Percentiles rank a stretch among this genome's conserved stretches.
phyloP scores from a whole-genome alignment of 1,140 invertebrate genomes.

The Oppia nitens region DNA sequence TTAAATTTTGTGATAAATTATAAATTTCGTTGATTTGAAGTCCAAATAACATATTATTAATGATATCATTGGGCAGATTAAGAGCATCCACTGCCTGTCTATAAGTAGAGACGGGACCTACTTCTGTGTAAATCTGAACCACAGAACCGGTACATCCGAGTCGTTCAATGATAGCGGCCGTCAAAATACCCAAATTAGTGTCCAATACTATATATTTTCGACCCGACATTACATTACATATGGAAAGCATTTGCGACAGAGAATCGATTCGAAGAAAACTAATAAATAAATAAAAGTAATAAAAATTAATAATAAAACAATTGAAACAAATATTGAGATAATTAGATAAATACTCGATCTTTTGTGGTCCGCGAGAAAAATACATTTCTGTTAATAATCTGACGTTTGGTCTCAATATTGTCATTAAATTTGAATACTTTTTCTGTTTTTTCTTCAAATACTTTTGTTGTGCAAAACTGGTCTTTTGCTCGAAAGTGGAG shows the following conservation, averaged over 20 bases:
- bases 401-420: constrained; percentile 45
- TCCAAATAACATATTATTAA: constrained; percentile 19
- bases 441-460: constrained; percentile 17
- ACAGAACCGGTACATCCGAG: constrained; percentile 43
- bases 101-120: constrained; percentile 8
- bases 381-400: constrained; percentile 56
- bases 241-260: constrained; percentile 64
- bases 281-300: constrained; percentile 15
- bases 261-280: constrained; percentile 58
- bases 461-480: constrained; percentile 17
- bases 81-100: constrained; percentile 44
- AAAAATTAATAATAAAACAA: constrained; percentile 8
- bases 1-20: background rate
- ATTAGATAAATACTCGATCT: constrained; percentile 42
- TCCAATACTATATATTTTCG: constrained; percentile 71
- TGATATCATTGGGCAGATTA: constrained; percentile 31
- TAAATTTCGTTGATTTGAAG: constrained; percentile 10
- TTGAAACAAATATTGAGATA: constrained; percentile 10
- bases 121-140: constrained; percentile 53
- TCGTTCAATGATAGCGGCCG: constrained; percentile 53
- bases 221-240: constrained; percentile 55
- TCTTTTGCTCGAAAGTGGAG: constrained; percentile 15
- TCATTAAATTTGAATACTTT: constrained; percentile 14
- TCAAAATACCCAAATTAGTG: constrained; percentile 59
- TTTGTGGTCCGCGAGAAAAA: constrained; percentile 50